phyloP scores from a whole-genome alignment of 2,888 invertebrate species.

The Laspeyria flexula region DNA sequence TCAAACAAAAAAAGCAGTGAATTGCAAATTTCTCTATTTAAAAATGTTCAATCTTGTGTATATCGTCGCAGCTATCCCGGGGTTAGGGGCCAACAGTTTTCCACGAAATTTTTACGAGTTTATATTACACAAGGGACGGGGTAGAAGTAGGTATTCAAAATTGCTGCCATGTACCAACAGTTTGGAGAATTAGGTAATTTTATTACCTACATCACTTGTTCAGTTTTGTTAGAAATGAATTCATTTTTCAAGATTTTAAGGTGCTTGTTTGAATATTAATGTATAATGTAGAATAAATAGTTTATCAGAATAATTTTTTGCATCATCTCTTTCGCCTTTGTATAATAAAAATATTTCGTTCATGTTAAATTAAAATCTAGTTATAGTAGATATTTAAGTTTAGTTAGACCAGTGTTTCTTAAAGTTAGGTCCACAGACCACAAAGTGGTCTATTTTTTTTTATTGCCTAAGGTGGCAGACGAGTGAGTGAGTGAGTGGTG shows the following conservation, averaged over 20 bases:
- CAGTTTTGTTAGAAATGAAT: neutral
- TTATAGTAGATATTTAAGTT: too few species aligned
- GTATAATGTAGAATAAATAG: too few species aligned
- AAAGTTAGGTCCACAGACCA: too few species aligned
- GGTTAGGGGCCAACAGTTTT: slow-evolving; percentile 6
- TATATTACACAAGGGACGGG: slow-evolving; percentile 26
- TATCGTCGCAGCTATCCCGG: neutral
- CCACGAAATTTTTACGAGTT: slow-evolving; percentile 24
- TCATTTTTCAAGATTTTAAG: slow-evolving; percentile 1
- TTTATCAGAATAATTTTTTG: too few species aligned
- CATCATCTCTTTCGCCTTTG: too few species aligned
- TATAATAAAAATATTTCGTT: too few species aligned
- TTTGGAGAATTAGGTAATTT: slow-evolving; percentile 3
- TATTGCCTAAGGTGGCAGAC: too few species aligned
- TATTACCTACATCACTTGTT: neutral
- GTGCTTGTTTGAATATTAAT: neutral
- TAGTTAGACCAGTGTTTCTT: too few species aligned
- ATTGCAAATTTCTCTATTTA: neutral
- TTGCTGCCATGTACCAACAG: slow-evolving; percentile 13
- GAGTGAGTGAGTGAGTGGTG: too few species aligned
- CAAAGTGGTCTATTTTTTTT: too few species aligned
- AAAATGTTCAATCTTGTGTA: slow-evolving; percentile 5
- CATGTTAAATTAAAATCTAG: too few species aligned
- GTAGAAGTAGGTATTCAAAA: slow-evolving; percentile 21
- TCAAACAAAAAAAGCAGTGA: neutral